Evolutionary conservation across 2,888 invertebrate genomes (phyloP).

Genomic region (Chloromyia formosa): DNA sequence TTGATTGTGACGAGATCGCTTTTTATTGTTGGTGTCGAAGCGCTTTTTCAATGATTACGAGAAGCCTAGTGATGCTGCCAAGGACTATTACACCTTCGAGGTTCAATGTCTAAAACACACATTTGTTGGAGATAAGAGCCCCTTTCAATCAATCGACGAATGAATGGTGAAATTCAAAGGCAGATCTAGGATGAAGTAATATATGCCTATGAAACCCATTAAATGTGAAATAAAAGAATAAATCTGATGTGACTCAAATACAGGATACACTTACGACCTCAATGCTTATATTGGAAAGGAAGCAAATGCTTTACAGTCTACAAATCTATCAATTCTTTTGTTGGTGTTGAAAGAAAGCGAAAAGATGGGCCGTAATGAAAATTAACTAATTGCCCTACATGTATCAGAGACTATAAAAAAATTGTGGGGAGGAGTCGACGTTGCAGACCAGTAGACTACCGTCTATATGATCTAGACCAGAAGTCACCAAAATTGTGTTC

Average conservation of each 20-base stretch:
- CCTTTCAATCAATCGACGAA: background rate
- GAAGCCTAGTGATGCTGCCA: background rate
- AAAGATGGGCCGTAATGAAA: too few relatives aligned
- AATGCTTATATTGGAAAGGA: background rate
- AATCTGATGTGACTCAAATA: background rate
- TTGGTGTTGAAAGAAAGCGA: too few relatives aligned
- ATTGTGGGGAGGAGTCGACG: too few relatives aligned
- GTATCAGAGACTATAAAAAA: too few relatives aligned
- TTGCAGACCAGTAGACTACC: too few relatives aligned
- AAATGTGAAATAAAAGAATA: background rate
- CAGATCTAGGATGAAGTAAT: conserved; percentile 3
- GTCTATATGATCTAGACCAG: too few relatives aligned
- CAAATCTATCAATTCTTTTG: too few relatives aligned
- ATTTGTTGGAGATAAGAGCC: background rate
- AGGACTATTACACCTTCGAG: background rate
- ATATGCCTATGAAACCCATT: conserved; percentile 7
- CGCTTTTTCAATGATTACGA: background rate
- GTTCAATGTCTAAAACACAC: background rate
- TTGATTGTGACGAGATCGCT: background rate
- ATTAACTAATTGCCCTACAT: too few relatives aligned
- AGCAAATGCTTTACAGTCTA: background rate
- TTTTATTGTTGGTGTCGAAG: background rate
- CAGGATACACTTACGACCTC: background rate
- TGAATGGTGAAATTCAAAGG: background rate
- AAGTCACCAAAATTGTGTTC: too few relatives aligned